A percentile compares a stretch with the other conserved stretches of the same genome.
These are phyloP conservation scores for Lytechinus pictus DNA, from an alignment of 35 echinoderm and acorn worm species.

Conservation along the genomic window DNA sequence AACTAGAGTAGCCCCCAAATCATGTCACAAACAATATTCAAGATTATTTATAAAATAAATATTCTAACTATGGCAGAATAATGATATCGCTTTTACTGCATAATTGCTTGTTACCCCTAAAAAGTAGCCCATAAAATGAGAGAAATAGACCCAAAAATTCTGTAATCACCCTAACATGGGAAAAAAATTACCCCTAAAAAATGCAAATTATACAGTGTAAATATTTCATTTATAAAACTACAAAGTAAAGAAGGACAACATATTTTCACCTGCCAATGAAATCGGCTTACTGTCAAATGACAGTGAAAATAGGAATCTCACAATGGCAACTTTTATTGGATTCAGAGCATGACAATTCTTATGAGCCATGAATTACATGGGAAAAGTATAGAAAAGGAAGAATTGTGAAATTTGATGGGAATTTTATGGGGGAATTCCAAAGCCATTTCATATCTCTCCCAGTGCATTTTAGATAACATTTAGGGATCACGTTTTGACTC, in stretches of 20 bases:
- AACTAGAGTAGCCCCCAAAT: too few relatives aligned
- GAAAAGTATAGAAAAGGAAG: neutral
- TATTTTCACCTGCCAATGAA: neutral
- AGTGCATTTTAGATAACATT: neutral
- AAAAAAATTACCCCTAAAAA: neutral
- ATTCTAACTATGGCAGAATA: too few relatives aligned
- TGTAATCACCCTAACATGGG: too few relatives aligned
- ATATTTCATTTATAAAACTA: neutral
- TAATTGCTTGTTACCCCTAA: too few relatives aligned
- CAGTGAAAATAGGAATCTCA: neutral
- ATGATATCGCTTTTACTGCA: too few relatives aligned
- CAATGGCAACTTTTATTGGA: neutral
- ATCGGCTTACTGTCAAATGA: neutral
- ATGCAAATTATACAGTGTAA: neutral
- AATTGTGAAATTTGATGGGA: neutral
- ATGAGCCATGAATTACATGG: neutral
- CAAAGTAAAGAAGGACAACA: neutral
- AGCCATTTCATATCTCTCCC: neutral
- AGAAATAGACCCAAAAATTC: too few relatives aligned
- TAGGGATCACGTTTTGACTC: constrained; percentile 10
- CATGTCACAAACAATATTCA: too few relatives aligned
- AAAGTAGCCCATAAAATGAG: too few relatives aligned
- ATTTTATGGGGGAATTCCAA: constrained; percentile 5
- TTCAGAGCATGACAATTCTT: neutral
- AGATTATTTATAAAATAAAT: too few relatives aligned